Evolutionary conservation across 2,797 vertebrate genomes (phyloP).

Genomic region (Acanthornis magna): DNA sequence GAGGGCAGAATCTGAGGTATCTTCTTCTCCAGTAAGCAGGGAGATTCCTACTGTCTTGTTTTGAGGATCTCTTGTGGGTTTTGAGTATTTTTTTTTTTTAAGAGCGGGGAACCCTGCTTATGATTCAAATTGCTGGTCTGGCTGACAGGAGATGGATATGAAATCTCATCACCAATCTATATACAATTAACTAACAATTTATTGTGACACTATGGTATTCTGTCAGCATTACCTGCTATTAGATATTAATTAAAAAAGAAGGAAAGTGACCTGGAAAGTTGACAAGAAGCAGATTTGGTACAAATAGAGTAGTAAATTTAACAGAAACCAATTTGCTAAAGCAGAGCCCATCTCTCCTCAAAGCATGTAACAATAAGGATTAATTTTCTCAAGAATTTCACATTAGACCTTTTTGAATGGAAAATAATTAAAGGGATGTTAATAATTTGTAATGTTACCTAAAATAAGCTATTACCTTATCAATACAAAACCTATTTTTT

Average conservation of each 20-base stretch:
- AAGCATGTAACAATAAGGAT: not conserved
- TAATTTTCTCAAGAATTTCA: not conserved
- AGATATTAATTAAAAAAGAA: not conserved
- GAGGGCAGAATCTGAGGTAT: not conserved
- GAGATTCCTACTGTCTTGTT: not conserved
- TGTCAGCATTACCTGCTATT: not conserved
- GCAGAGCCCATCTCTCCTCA: not conserved
- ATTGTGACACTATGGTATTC: not conserved
- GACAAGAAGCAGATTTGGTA: not conserved
- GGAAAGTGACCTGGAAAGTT: not conserved
- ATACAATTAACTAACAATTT: not conserved
- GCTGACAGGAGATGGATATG: not conserved
- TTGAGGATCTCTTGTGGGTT: not conserved
- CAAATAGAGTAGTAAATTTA: not conserved
- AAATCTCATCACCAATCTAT: not conserved
- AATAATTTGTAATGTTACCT: not conserved
- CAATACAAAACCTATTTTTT: not conserved
- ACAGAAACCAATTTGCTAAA: not conserved
- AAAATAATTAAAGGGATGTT: not conserved
- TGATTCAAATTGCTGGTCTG: not conserved
- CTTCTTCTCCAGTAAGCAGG: not conserved
- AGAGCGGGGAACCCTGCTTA: not conserved
- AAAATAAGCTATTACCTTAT: slow-evolving; percentile 23
- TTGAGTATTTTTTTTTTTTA: not conserved
- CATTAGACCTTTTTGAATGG: not conserved